phyloP scores from a whole-genome alignment of 1,140 invertebrate species.

The Tribolium madens region DNA sequence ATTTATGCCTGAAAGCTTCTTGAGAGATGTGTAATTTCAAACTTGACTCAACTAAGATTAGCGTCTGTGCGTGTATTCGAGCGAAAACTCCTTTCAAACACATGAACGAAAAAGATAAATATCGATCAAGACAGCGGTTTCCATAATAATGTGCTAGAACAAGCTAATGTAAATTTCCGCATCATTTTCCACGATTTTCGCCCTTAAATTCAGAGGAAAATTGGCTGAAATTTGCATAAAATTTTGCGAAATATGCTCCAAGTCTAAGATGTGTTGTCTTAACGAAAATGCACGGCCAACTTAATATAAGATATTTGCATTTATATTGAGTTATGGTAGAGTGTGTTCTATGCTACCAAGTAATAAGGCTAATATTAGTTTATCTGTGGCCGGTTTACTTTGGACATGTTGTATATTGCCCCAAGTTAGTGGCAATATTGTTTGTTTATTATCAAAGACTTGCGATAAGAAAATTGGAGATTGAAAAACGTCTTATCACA shows the following conservation, averaged over 20 bases:
- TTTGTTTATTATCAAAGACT: constrained; percentile 62
- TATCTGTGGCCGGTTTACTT: constrained; percentile 62
- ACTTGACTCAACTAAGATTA: constrained; percentile 58
- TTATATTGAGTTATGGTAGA: constrained; percentile 63
- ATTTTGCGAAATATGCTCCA: constrained; percentile 40
- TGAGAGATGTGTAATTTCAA: constrained; percentile 63
- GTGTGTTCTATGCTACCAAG: constrained; percentile 57
- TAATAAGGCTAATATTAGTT: constrained; percentile 64
- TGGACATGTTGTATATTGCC: constrained; percentile 62
- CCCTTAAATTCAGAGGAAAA: not conserved
- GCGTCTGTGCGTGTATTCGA: constrained; percentile 47
- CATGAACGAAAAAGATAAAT: not conserved
- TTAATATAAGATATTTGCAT: constrained; percentile 65
- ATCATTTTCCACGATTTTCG: not conserved
- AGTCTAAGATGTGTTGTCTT: constrained; percentile 61
- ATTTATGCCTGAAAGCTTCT: constrained; percentile 63
- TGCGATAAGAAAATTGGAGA: constrained; percentile 53
- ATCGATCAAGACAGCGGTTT: constrained; percentile 43
- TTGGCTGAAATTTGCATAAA: not conserved
- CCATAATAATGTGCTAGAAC: constrained; percentile 46
- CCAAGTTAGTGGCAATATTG: constrained; percentile 57
- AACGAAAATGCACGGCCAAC: constrained; percentile 63
- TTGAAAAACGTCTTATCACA: too few species aligned
- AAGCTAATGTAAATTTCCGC: constrained; percentile 43
- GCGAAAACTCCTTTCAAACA: not conserved